Evolutionary conservation across 2,113 vertebrate genomes (phyloP).

Genomic region (Hippoglossus stenolepis): DNA sequence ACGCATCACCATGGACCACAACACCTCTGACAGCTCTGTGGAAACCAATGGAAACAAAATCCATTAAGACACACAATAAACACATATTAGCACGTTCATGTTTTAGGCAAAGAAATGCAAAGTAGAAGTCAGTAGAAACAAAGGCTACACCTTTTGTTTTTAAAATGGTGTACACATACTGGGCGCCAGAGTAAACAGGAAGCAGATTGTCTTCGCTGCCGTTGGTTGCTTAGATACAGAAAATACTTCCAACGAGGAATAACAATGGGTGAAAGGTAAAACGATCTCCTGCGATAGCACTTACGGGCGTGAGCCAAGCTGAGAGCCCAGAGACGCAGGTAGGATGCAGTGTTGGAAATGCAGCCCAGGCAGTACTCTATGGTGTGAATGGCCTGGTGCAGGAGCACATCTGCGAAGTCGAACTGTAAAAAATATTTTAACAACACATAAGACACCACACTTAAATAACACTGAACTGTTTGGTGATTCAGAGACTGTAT

Average conservation of each 20-base stretch:
- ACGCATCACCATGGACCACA: constrained; percentile 96
- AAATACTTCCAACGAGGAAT: too few relatives aligned
- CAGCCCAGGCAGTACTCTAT: constrained; percentile 98
- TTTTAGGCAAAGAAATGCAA: not conserved
- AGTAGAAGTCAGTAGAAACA: not conserved
- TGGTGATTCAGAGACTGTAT: not conserved
- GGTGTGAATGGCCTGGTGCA: constrained; percentile 94
- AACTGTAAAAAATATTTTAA: constrained; percentile 81
- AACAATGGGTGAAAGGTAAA: not conserved
- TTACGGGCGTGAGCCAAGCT: constrained; percentile 97
- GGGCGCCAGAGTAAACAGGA: too few relatives aligned
- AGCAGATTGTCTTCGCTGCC: too few relatives aligned
- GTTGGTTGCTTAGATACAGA: too few relatives aligned
- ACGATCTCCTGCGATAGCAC: constrained; percentile 55
- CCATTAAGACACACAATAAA: not conserved
- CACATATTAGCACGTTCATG: not conserved
- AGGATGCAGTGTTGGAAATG: constrained; percentile 96
- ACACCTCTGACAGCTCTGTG: constrained; percentile 93
- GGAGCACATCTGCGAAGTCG: constrained; percentile 89
- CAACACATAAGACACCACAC: not conserved
- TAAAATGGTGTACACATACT: too few relatives aligned
- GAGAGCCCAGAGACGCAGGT: constrained; percentile 96
- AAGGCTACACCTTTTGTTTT: not conserved
- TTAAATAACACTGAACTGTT: not conserved
- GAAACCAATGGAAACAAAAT: not conserved